Evolutionary conservation across 1,140 invertebrate genomes (phyloP).

Genomic region (Macrostomum lignano): DNA sequence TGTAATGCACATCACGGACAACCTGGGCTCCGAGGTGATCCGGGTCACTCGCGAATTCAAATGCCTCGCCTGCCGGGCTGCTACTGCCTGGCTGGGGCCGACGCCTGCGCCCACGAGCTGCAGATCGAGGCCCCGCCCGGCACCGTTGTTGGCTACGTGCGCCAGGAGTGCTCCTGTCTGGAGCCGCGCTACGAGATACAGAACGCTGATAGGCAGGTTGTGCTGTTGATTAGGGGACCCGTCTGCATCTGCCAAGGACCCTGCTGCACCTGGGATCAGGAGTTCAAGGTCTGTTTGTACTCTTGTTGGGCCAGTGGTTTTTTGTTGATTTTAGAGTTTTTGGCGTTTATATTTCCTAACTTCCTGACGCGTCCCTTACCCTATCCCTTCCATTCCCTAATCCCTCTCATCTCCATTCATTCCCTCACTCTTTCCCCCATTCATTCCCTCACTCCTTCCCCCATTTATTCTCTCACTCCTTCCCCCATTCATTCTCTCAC

Average conservation of each 20-base stretch:
- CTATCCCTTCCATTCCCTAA: too few relatives aligned
- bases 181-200: constrained; percentile 12
- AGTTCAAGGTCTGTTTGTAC: constrained; percentile 14
- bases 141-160: constrained; percentile 12
- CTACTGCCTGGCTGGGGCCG: constrained; percentile 9
- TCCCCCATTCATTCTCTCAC: too few relatives aligned
- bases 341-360: too few relatives aligned
- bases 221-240: constrained; percentile 13
- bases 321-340: too few relatives aligned
- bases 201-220: constrained; percentile 11
- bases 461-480: too few relatives aligned
- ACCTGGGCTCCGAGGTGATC: constrained; percentile 36
- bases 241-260: constrained; percentile 13
- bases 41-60: constrained; percentile 14
- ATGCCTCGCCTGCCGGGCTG: too few relatives aligned
- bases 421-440: too few relatives aligned
- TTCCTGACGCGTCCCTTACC: too few relatives aligned
- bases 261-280: constrained; percentile 13
- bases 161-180: constrained; percentile 13
- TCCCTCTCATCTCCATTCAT: too few relatives aligned
- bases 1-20: constrained; percentile 54
- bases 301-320: too few relatives aligned
- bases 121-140: constrained; percentile 13
- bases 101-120: constrained; percentile 11
- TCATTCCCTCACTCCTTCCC: too few relatives aligned